Conservation (phyloP, 2,797 vertebrate species). For the Phrynocephalus vlangalii region DNA sequence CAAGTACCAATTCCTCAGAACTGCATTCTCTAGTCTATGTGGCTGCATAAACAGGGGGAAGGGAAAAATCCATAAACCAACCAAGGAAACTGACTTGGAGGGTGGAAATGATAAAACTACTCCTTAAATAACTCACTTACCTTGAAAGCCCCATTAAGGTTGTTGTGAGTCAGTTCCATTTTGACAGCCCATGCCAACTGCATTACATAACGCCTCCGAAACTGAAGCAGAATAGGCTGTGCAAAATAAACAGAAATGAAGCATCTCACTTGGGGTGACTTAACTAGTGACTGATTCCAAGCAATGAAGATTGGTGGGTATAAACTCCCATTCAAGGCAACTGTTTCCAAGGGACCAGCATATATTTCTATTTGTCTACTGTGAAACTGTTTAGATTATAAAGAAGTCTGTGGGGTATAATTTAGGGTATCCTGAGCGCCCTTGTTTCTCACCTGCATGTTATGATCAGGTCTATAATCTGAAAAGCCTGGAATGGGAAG, state of each 20-base stretch:
- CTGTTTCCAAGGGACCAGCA: background rate
- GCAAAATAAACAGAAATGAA: background rate
- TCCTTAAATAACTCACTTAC: too few species aligned
- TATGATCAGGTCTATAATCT: background rate
- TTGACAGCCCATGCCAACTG: too few species aligned
- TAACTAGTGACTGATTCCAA: background rate
- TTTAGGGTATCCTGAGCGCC: background rate
- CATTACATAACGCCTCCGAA: background rate
- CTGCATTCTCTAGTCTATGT: background rate
- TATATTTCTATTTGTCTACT: background rate
- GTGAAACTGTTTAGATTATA: background rate
- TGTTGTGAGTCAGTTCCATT: too few species aligned
- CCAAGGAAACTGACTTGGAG: too few species aligned
- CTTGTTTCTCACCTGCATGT: background rate
- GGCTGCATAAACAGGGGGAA: background rate
- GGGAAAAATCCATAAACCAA: background rate
- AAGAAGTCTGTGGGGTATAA: too few species aligned
- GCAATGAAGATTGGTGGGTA: background rate
- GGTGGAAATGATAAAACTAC: too few species aligned
- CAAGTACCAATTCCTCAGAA: background rate
- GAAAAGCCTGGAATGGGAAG: background rate
- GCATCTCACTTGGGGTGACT: too few species aligned
- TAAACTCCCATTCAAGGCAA: background rate
- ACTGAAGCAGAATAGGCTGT: background rate
- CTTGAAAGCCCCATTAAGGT: too few species aligned